Evolutionary conservation across 2,888 invertebrate genomes (phyloP), one percentile per base, ranked within the genome.

Genomic region (Meghimatium bilineatum): DNA sequence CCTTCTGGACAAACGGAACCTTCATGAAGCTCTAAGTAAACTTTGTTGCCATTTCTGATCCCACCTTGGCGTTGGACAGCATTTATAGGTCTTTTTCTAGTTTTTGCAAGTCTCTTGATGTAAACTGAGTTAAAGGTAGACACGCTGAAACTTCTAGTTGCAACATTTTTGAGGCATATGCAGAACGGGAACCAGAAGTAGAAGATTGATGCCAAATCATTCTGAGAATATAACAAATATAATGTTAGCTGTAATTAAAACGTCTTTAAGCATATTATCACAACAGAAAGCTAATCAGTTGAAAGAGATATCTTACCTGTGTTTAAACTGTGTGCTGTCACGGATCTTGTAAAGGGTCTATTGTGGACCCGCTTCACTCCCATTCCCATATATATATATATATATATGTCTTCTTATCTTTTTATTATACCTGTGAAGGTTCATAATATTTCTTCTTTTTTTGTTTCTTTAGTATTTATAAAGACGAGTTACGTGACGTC

Each of bases 121-220:
- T 89, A 86, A 14, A 86, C 89, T 12, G 90, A 90, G 69, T 91
- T 90, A 76, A 89, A 88, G 0, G 90, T 90, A 32, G 90, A 90
- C 63, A 90, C 87, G 80, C 91, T 91, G 52, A 88, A 85, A 60
- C 88, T 88, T 36, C 91, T 85, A 49, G 87, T 87, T 74, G 90
- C 87, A 86, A 90, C 86, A 34, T 87, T 87, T 75, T 89, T 90
- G 26, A 91, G 89, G 84, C 90, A 91, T n/a, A 87, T 83, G 82
- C 91, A 91, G 82, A 90, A 91, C 5, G 91, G 91, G 86, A 90
- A 91, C 87, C 89, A 89, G 86, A 89, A 86, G 85, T 90, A 90
- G 78, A 89, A 90, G 60, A 91, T 78, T 29, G 88, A 87, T 14
- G 90, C 88, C 60, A 91, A 83, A 79, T 91, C 91, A 26, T 89